A percentile compares a stretch with the other conserved stretches of the same genome.
Conservation (phyloP, 2,113 vertebrate genomes). For the Leiothrix lutea region DNA sequence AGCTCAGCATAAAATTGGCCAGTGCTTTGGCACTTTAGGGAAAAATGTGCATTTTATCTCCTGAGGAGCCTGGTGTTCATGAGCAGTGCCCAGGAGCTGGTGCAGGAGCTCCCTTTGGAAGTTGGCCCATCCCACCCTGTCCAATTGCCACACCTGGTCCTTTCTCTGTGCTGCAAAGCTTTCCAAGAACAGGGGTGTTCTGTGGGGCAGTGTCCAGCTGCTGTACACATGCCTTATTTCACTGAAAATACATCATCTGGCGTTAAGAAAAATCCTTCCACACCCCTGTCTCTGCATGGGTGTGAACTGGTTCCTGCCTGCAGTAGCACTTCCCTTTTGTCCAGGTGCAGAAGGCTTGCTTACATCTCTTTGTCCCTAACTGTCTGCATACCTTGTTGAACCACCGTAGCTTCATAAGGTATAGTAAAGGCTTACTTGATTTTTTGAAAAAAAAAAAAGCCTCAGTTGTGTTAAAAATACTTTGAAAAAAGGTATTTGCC, state of each 20-base stretch:
- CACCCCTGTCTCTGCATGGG: accelerated
- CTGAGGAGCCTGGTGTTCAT: neutral
- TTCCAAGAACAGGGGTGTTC: neutral
- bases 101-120: neutral
- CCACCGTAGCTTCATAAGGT: neutral
- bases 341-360: neutral
- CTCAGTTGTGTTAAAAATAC: neutral
- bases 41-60: accelerated
- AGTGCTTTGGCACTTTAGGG: neutral
- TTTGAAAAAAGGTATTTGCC: neutral
- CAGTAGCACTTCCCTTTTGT: neutral
- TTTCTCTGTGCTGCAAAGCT: neutral
- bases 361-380: neutral
- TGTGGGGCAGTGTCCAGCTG: neutral
- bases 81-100: neutral
- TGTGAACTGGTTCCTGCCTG: neutral
- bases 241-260: neutral
- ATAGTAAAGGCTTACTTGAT: neutral
- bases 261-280: neutral
- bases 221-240: neutral
- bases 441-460: neutral
- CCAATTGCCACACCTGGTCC: accelerated
- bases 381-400: neutral
- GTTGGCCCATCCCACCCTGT: neutral
- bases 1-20: neutral